A percentile compares a stretch with the other conserved stretches of the same genome.
These are phyloP conservation scores for Eptesicus fuscus DNA, from an alignment of 2,113 vertebrate genomes.

Conservation along the genomic window DNA sequence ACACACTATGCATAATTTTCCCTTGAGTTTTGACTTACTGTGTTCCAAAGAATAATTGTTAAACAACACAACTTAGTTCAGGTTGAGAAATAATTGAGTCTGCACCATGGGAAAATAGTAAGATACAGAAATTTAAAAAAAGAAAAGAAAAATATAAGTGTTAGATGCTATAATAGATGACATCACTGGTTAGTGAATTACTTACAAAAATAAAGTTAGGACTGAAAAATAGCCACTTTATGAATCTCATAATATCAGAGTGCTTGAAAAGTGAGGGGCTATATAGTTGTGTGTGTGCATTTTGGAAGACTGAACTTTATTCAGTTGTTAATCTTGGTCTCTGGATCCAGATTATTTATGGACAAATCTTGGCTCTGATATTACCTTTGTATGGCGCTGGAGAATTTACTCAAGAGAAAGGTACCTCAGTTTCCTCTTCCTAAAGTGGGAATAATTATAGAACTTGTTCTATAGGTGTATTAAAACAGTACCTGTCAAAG, in stretches of 20 bases:
- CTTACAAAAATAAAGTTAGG: not conserved
- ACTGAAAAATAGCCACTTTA: not conserved
- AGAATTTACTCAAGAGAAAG: not conserved
- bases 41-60: not conserved
- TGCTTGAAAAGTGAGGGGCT: not conserved
- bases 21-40: not conserved
- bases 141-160: not conserved
- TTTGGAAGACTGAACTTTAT: not conserved
- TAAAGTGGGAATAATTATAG: not conserved
- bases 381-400: not conserved
- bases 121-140: not conserved
- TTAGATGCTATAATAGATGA: not conserved
- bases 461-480: not conserved
- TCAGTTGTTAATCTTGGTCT: not conserved
- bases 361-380: not conserved
- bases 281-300: not conserved
- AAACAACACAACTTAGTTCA: not conserved
- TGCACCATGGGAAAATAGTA: not conserved
- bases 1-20: conserved; percentile 3
- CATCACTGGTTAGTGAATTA: not conserved
- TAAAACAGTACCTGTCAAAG: not conserved
- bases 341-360: not conserved
- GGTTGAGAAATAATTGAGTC: not conserved
- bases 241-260: not conserved
- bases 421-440: not conserved